Percentiles rank a stretch among this genome's conserved stretches.
Conservation (phyloP, 2,888 invertebrate genomes). For the Amiota communis region DNA sequence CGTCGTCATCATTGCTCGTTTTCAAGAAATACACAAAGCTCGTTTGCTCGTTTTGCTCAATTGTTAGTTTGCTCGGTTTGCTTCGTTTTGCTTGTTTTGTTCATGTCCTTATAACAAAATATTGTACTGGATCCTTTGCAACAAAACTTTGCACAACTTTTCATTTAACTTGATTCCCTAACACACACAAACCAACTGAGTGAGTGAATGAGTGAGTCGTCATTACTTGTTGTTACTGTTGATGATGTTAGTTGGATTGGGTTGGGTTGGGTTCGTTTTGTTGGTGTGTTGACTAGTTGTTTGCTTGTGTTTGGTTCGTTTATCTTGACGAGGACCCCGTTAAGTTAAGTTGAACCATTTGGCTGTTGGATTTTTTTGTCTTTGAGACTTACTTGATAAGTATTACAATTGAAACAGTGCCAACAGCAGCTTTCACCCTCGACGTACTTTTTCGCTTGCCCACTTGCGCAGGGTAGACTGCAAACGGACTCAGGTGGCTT, state of each 20-base stretch:
- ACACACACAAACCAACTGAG: too few relatives aligned
- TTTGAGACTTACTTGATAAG: constrained; percentile 81
- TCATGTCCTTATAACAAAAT: too few relatives aligned
- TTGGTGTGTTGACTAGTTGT: neutral
- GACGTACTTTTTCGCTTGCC: constrained; percentile 93
- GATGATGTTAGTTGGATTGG: neutral
- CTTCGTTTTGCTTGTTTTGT: too few relatives aligned
- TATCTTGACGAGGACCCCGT: neutral
- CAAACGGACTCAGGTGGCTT: constrained; percentile 91
- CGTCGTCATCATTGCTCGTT: neutral
- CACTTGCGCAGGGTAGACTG: constrained; percentile 89
- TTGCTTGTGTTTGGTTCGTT: constrained; percentile 3
- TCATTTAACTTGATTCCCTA: too few relatives aligned
- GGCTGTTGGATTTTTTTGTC: neutral
- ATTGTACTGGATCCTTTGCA: too few relatives aligned
- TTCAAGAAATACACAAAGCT: too few relatives aligned
- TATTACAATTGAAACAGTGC: constrained; percentile 93
- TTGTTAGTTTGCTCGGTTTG: too few relatives aligned
- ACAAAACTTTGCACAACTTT: too few relatives aligned
- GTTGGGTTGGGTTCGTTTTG: neutral
- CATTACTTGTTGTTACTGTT: too few relatives aligned
- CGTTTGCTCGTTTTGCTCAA: too few relatives aligned
- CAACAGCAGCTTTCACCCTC: constrained; percentile 95
- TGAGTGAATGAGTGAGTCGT: too few relatives aligned
- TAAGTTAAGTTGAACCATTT: neutral